phyloP scores from a whole-genome alignment of 1,140 invertebrate species.

The Monomorium pharaonis region DNA sequence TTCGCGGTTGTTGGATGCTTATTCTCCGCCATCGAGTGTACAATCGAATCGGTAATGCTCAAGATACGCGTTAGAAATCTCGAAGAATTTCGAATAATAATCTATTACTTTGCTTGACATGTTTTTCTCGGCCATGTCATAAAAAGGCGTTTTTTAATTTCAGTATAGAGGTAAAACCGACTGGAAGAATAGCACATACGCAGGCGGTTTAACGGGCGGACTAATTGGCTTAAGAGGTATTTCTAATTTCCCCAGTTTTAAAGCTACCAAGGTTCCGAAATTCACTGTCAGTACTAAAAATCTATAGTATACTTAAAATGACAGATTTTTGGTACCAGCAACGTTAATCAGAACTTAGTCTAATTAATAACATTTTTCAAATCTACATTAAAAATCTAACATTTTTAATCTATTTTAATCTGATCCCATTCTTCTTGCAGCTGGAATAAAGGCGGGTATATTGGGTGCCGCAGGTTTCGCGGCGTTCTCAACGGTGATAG shows the following conservation, averaged over 20 bases:
- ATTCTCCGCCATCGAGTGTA: conserved; percentile 97
- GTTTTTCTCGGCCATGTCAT: conserved; percentile 34
- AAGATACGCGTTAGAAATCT: conserved; percentile 16
- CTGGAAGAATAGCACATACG: conserved; percentile 98
- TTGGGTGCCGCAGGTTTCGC: conserved; percentile 98
- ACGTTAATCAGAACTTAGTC: too few species aligned
- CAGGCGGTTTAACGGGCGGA: conserved; percentile 97
- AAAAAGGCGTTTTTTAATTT: conserved; percentile 74
- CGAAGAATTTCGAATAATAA: conserved; percentile 12
- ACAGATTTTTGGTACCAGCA: too few species aligned
- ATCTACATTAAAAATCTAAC: too few species aligned
- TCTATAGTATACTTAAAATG: too few species aligned
- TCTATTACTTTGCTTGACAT: not conserved
- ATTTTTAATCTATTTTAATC: not conserved
- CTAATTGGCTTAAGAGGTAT: conserved; percentile 97
- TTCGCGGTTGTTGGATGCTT: conserved; percentile 97
- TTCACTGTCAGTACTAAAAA: too few species aligned
- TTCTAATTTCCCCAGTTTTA: not conserved
- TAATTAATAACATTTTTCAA: not conserved
- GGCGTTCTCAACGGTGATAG: conserved; percentile 97
- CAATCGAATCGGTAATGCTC: conserved; percentile 92
- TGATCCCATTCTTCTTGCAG: conserved; percentile 86
- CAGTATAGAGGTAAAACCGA: conserved; percentile 96
- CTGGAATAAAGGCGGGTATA: conserved; percentile 96
- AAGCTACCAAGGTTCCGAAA: too few species aligned